Conservation (phyloP, 2,888 invertebrate genomes). For the Branchipolynoe longqiensis region DNA sequence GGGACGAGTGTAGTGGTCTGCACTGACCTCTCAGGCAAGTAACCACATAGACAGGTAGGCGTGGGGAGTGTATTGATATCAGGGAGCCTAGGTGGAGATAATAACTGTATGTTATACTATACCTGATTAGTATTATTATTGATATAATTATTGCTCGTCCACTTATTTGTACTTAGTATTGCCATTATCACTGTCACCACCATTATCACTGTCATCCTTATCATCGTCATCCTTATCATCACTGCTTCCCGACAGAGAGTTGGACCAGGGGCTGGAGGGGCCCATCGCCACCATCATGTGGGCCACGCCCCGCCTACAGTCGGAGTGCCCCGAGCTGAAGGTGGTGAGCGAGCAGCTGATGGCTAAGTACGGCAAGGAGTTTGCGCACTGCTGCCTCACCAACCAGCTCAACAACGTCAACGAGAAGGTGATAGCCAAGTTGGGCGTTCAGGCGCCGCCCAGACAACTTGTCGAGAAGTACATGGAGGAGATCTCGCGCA, state of each 20-base stretch:
- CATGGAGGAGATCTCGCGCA: conserved; percentile 97
- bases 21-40: too few relatives aligned
- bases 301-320: conserved; percentile 93
- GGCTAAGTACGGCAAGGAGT: conserved; percentile 96
- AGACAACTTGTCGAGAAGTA: conserved; percentile 95
- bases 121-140: too few relatives aligned
- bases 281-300: conserved; percentile 97
- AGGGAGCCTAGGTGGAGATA: too few relatives aligned
- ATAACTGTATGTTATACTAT: too few relatives aligned
- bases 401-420: conserved; percentile 87
- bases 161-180: too few relatives aligned
- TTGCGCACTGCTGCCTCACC: conserved; percentile 78
- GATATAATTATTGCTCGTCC: too few relatives aligned
- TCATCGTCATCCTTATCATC: too few relatives aligned
- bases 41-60: too few relatives aligned
- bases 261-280: conserved; percentile 97
- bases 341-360: conserved; percentile 93
- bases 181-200: too few relatives aligned
- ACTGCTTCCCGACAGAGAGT: conserved; percentile 82
- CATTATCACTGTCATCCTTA: too few relatives aligned
- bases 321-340: conserved; percentile 86
- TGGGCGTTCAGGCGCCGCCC: conserved; percentile 89
- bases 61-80: too few relatives aligned
- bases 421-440: conserved; percentile 91
- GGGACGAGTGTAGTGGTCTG: too few relatives aligned